Conservation (phyloP, 2,113 vertebrate genomes). For the Sebastes schlegelii region DNA sequence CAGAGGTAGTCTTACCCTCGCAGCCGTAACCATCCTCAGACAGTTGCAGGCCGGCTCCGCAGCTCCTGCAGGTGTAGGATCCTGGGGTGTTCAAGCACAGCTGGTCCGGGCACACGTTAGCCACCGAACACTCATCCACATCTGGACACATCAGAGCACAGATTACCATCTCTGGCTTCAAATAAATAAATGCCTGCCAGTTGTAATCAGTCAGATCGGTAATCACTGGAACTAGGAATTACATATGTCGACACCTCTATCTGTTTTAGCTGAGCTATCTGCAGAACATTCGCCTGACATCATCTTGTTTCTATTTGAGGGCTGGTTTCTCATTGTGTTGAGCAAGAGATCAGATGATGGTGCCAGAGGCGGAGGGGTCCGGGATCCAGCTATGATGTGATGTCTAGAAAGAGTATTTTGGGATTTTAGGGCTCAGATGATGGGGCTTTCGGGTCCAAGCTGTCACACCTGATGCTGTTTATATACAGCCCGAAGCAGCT, state of each 20-base stretch:
- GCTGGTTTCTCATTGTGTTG: conserved; percentile 61
- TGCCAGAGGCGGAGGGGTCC: conserved; percentile 63
- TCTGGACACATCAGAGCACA: conserved; percentile 71
- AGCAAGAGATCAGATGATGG: conserved; percentile 50
- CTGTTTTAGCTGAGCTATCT: conserved; percentile 52
- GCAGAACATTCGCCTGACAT: conserved; percentile 62
- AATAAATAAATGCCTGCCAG: conserved; percentile 61
- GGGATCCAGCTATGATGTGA: conserved; percentile 79
- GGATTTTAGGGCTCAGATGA: conserved; percentile 55
- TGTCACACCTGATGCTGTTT: conserved; percentile 66
- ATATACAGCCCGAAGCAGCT: conserved; percentile 54
- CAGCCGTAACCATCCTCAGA: conserved; percentile 76
- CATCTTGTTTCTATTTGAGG: conserved; percentile 67
- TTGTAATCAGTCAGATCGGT: conserved; percentile 63
- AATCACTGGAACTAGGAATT: conserved; percentile 48
- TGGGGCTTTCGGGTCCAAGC: conserved; percentile 37
- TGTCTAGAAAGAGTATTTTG: conserved; percentile 72
- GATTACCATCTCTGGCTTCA: conserved; percentile 68
- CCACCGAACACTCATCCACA: conserved; percentile 75
- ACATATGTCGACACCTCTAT: conserved; percentile 64
- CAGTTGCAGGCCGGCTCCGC: conserved; percentile 76
- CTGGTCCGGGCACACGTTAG: conserved; percentile 80
- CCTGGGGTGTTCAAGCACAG: conserved; percentile 85
- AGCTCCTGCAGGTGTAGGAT: conserved; percentile 85
- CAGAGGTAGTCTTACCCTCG: conserved; percentile 77